phyloP scores from a whole-genome alignment of 1,140 invertebrate species.

The Bombus balteatus region DNA sequence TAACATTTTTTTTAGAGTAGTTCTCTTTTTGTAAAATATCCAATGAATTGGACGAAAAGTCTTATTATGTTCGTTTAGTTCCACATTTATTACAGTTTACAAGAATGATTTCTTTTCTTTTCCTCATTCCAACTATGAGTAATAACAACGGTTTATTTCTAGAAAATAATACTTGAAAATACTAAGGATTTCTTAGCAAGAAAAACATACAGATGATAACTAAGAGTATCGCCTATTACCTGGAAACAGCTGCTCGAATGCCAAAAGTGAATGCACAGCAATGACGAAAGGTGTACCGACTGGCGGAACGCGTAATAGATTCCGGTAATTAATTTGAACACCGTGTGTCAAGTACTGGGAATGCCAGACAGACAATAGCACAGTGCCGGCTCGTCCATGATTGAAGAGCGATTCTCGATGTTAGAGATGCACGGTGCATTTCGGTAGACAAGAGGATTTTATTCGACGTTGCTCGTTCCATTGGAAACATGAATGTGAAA shows the following conservation, averaged over 20 bases:
- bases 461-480: background rate
- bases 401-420: conserved; percentile 39
- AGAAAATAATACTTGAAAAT: no score
- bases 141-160: no score
- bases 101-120: no score
- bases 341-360: conserved; percentile 46
- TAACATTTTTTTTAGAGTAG: no score
- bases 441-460: background rate
- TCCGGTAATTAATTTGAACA: conserved; percentile 64
- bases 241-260: conserved; percentile 12
- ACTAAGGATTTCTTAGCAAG: no score
- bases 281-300: conserved; percentile 42
- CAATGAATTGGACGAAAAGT: no score
- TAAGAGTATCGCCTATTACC: background rate
- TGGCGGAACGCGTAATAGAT: conserved; percentile 57
- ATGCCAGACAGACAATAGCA: conserved; percentile 50
- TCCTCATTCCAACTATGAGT: no score
- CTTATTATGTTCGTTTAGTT: no score
- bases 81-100: no score
- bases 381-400: conserved; percentile 47
- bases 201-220: no score
- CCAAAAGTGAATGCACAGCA: conserved; percentile 8
- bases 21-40: no score
- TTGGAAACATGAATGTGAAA: no score
- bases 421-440: background rate